phyloP scores from a whole-genome alignment of 2,888 invertebrate species.

The Bembecia ichneumoniformis region DNA sequence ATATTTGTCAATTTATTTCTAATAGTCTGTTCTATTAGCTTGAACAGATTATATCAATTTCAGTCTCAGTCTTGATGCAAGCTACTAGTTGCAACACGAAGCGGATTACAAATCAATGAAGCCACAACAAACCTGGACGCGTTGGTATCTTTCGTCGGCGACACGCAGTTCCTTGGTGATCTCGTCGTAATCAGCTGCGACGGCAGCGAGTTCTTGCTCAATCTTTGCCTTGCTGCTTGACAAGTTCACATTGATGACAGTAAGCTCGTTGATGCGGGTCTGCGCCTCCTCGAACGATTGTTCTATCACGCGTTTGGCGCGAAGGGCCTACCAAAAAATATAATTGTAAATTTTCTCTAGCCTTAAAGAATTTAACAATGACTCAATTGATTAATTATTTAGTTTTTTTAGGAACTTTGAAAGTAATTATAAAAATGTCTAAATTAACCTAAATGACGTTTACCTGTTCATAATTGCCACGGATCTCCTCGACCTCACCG shows the following conservation, averaged over 20 bases:
- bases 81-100: too few relatives aligned
- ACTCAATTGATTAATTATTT: too few relatives aligned
- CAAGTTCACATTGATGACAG: conserved; percentile 95
- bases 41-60: too few relatives aligned
- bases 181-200: conserved; percentile 98
- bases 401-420: too few relatives aligned
- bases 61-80: too few relatives aligned
- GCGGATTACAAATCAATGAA: too few relatives aligned
- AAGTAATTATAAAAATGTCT: too few relatives aligned
- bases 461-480: conserved; percentile 87
- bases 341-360: neutral
- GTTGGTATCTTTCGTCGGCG: conserved; percentile 95
- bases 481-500: conserved; percentile 96
- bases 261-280: conserved; percentile 94
- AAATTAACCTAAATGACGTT: neutral
- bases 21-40: too few relatives aligned
- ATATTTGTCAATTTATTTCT: too few relatives aligned
- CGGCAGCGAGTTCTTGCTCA: conserved; percentile 91
- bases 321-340: conserved; percentile 77
- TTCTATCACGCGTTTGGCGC: conserved; percentile 92
- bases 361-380: too few relatives aligned
- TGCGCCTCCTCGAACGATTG: conserved; percentile 91
- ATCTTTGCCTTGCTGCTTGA: conserved; percentile 94
- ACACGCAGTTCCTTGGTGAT: conserved; percentile 95
- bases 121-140: conserved; percentile 75